These are phyloP conservation scores for Tylochromis polylepis DNA, from an alignment of 2,113 vertebrate species.

Conservation along the genomic window DNA sequence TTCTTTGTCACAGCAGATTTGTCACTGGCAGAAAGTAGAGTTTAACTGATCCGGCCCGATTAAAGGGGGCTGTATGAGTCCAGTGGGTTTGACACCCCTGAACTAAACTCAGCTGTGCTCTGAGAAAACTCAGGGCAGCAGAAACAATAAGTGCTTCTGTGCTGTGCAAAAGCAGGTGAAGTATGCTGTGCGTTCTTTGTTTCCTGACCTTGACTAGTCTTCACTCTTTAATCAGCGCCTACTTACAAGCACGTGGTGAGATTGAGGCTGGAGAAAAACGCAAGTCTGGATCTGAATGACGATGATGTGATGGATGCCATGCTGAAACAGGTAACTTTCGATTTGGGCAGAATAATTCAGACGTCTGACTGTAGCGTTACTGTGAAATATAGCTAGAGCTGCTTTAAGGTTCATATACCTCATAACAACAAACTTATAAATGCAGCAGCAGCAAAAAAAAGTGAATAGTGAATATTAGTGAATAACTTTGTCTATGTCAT, in stretches of 20 bases:
- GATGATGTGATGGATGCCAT: neutral
- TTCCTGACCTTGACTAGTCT: neutral
- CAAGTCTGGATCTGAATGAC: neutral
- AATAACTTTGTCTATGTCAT: neutral
- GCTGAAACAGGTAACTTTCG: neutral
- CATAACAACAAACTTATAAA: neutral
- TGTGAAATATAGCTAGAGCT: neutral
- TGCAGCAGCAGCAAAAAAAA: neutral
- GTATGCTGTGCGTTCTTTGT: neutral
- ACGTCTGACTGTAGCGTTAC: neutral
- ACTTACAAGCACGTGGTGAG: neutral
- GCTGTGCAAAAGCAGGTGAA: neutral
- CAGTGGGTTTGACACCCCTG: neutral
- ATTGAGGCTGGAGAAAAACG: neutral
- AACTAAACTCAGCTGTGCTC: neutral
- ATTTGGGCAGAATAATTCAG: neutral
- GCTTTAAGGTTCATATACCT: neutral
- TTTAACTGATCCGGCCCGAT: neutral
- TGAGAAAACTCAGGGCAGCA: neutral
- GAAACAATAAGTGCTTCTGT: too few species aligned
- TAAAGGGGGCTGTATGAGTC: rapidly evolving
- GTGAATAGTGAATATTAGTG: neutral
- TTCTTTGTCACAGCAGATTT: neutral
- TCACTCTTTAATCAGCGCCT: neutral
- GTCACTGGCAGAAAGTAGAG: neutral